Conservation (phyloP, 2,797 vertebrate species). For the Balearica regulorum region DNA sequence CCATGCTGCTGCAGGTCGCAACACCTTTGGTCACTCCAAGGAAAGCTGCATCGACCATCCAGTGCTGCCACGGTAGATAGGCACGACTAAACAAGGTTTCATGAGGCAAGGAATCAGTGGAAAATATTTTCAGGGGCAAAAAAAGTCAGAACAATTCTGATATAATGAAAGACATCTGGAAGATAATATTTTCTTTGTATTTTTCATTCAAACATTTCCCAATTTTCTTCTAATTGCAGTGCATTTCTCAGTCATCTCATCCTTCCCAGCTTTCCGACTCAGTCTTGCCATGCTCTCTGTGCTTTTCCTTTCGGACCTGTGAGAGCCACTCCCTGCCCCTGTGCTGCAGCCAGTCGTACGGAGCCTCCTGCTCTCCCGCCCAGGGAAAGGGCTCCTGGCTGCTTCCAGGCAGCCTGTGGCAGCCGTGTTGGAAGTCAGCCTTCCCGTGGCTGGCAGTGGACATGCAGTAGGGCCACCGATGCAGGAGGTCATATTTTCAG, state of each 20-base stretch:
- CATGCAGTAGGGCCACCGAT: not conserved
- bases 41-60: not conserved
- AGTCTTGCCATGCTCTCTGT: no score
- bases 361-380: not conserved
- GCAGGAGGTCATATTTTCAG: not conserved
- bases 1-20: not conserved
- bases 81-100: not conserved
- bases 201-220: not conserved
- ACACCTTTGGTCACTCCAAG: not conserved
- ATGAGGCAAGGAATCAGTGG: not conserved
- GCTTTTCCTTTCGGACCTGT: not conserved
- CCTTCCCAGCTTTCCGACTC: not conserved
- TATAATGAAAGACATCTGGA: not conserved
- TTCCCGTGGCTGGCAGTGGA: not conserved
- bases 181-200: not conserved
- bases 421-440: not conserved
- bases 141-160: not conserved
- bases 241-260: not conserved
- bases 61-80: not conserved
- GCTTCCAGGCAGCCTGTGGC: not conserved
- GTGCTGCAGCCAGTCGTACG: accelerated
- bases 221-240: not conserved
- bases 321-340: not conserved
- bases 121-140: not conserved
- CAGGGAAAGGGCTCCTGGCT: not conserved